Base-by-base conservation (phyloP, 2,113 vertebrate species). In the Sakesphorus luctuosus region DNA sequence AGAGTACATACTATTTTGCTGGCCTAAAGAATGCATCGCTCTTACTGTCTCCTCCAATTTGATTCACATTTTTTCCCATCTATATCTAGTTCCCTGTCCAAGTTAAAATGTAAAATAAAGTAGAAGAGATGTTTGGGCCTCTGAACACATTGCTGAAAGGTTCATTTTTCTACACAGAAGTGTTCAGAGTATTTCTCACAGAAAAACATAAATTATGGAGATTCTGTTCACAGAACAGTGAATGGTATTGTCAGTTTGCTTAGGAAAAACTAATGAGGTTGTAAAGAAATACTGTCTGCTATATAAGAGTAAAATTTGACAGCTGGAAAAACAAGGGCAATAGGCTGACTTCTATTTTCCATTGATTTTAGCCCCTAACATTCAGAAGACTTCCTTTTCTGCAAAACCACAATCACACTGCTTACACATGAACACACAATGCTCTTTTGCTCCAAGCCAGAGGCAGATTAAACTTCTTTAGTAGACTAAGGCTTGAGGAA, bases 261-360 rank as follows among this genome's bases (percentile, higher is more conserved):
- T 91, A 96, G 90, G 91, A 83, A 97, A 96, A 97, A 91, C 93
- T 97, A 97, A 97, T 90, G 83, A 93, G 89, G 50, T 94, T 81
- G 68, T 97, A 97, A 97, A 97, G 91, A 97, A 98, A 97, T 96
- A 89, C 96, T 97, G 90, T 96, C 96, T 94, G 80, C 89, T 96
- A 96, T 96, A 95, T 95, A 96, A 91, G 90, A 96, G 82, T 92
- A 96, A 92, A 96, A 95, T 96, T 95, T 95, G 97, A 98, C 97
- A 98, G 96, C 97, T 98, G 97, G 95, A 96, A 98, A 98, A 98
- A 97, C 96, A 98, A 92, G 93, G 76, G 94, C 87, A 96, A 90
- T 89, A 77, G 52, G 59, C 86, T 96, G 88, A 82, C 87, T 97
- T 97, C 95, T 80, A 92, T 96, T 97, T 98, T 96, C 87, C 93